These are phyloP conservation scores for Perizoma affinitatum DNA, from an alignment of 2,888 invertebrate species.

Conservation along the genomic window DNA sequence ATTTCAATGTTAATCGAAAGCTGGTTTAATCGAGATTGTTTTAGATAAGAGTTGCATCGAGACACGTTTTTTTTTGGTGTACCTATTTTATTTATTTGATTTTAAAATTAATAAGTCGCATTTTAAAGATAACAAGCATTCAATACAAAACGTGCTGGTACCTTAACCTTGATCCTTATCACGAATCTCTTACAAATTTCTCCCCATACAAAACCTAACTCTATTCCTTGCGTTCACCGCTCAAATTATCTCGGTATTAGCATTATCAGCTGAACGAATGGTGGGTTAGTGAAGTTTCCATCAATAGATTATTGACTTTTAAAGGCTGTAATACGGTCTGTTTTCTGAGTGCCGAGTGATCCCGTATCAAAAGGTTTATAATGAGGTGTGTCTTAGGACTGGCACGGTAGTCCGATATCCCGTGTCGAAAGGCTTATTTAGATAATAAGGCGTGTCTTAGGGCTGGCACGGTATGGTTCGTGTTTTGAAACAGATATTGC, in stretches of 20 bases:
- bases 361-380: slow-evolving; percentile 21
- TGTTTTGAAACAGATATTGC: no score
- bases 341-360: neutral
- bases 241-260: slow-evolving; percentile 13
- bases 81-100: no score
- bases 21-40: no score
- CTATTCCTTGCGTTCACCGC: slow-evolving; percentile 1
- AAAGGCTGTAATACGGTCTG: slow-evolving; percentile 1
- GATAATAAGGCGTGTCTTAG: slow-evolving; percentile 22
- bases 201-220: neutral
- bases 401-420: slow-evolving; percentile 5
- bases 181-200: no score
- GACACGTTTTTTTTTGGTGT: no score
- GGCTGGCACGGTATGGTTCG: slow-evolving; percentile 13
- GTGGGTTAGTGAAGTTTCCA: slow-evolving; percentile 6
- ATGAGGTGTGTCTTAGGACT: slow-evolving; percentile 21
- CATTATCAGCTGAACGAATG: neutral
- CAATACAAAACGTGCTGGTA: no score
- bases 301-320: slow-evolving; percentile 1
- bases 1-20: no score
- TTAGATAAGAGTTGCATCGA: no score
- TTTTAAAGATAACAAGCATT: no score
- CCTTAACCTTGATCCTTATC: no score
- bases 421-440: slow-evolving; percentile 21
- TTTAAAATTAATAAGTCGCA: no score